These are phyloP conservation scores for Anas platyrhynchos DNA, from an alignment of 2,113 vertebrate genomes.

Conservation along the genomic window DNA sequence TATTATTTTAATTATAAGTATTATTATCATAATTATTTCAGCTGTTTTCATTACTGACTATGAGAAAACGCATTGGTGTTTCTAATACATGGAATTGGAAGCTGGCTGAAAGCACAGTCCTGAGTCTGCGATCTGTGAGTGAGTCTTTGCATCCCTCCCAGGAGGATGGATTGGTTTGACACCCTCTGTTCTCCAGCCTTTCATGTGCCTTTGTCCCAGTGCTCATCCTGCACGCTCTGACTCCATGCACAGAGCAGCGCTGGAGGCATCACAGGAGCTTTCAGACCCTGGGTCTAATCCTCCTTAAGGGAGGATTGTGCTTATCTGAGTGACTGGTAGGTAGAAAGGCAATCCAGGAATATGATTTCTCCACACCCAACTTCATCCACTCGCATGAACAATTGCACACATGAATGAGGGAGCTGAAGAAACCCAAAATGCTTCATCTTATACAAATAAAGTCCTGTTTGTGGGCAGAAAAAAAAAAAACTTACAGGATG, in stretches of 20 bases:
- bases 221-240: neutral
- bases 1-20: neutral
- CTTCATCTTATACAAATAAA: neutral
- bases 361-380: neutral
- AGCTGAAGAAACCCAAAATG: neutral
- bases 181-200: neutral
- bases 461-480: fast-evolving
- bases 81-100: neutral
- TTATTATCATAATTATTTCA: neutral
- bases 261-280: neutral
- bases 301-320: fast-evolving
- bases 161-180: neutral
- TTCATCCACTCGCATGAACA: neutral
- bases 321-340: neutral
- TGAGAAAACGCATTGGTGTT: neutral
- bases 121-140: neutral
- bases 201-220: neutral
- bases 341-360: neutral
- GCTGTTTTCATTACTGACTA: neutral
- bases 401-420: neutral
- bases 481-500: too few species aligned
- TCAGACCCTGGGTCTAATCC: neutral
- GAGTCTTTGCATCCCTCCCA: fast-evolving
- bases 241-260: neutral
- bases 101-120: neutral